A percentile compares a stretch with the other conserved stretches of the same genome.
phyloP scores from a whole-genome alignment of 2,888 invertebrate species.

The Lycocerus yunnanus region DNA sequence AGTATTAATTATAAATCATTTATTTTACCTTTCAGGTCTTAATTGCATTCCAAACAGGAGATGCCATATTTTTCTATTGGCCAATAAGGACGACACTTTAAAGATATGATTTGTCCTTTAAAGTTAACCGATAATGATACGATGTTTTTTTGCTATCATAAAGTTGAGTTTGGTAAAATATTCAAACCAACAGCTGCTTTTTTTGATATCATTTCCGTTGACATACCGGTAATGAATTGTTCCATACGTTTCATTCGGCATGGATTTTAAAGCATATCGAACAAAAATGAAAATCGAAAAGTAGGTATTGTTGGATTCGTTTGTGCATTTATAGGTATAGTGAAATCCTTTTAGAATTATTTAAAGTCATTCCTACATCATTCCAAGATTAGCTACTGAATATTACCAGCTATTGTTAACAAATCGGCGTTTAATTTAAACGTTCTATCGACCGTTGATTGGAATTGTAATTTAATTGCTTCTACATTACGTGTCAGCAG shows the following conservation, averaged over 20 bases:
- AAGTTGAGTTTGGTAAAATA: not conserved
- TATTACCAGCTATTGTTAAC: conserved; percentile 31
- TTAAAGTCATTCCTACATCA: conserved; percentile 34
- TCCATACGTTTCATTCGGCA: conserved; percentile 37
- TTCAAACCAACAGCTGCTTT: conserved; percentile 14
- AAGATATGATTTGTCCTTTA: not conserved
- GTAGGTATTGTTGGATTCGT: conserved; percentile 38
- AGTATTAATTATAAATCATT: conserved; percentile 31
- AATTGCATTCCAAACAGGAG: not conserved
- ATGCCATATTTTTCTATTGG: not conserved
- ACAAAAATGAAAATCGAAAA: conserved; percentile 38
- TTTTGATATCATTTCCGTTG: conserved; percentile 34
- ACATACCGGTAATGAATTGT: conserved; percentile 35
- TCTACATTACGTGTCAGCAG: conserved; percentile 12
- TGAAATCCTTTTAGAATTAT: conserved; percentile 43
- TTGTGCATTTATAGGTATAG: conserved; percentile 38
- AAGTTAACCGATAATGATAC: too few relatives aligned
- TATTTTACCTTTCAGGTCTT: not conserved
- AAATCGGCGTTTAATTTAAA: conserved; percentile 36
- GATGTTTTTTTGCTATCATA: not conserved
- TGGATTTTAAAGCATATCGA: conserved; percentile 34
- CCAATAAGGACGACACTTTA: not conserved
- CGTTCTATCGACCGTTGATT: conserved; percentile 15
- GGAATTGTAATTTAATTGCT: conserved; percentile 25
- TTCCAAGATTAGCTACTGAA: conserved; percentile 32